A percentile compares a stretch with the other conserved stretches of the same genome.
Evolutionary conservation across 1,140 invertebrate genomes (phyloP).

Genomic region (Polyergus mexicanus): DNA sequence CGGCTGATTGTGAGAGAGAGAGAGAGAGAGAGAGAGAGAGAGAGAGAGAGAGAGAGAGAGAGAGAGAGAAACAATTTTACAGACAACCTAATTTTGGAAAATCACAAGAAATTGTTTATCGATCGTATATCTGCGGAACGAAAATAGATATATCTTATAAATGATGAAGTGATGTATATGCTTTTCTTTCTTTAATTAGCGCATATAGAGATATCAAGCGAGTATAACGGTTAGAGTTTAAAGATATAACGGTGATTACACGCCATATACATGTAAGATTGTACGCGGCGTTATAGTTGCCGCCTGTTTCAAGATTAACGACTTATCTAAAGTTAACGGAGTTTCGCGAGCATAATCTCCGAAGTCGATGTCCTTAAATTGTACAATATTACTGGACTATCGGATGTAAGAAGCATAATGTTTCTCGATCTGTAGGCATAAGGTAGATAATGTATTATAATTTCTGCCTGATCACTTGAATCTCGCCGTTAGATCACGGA

Average conservation of each 20-base stretch:
- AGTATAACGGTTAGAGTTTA: constrained; percentile 13
- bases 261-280: not conserved
- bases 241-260: constrained; percentile 21
- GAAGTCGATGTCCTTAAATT: constrained; percentile 55
- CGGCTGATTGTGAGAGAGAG: not conserved
- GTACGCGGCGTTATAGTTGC: constrained; percentile 35
- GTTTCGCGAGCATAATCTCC: constrained; percentile 10
- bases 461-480: constrained; percentile 53
- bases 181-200: not conserved
- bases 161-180: not conserved
- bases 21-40: not conserved
- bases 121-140: not conserved
- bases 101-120: not conserved
- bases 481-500: constrained; percentile 42
- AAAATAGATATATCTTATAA: not conserved
- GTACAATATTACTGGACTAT: constrained; percentile 35
- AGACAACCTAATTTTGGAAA: not conserved
- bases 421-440: not conserved
- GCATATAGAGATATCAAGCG: not conserved
- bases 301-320: constrained; percentile 50
- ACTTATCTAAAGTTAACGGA: constrained; percentile 44
- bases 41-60: not conserved
- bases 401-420: constrained; percentile 8
- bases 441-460: constrained; percentile 23
- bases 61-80: not conserved